These are phyloP conservation scores for Patella caerulea DNA, from an alignment of 2,888 invertebrate species.

Conservation along the genomic window DNA sequence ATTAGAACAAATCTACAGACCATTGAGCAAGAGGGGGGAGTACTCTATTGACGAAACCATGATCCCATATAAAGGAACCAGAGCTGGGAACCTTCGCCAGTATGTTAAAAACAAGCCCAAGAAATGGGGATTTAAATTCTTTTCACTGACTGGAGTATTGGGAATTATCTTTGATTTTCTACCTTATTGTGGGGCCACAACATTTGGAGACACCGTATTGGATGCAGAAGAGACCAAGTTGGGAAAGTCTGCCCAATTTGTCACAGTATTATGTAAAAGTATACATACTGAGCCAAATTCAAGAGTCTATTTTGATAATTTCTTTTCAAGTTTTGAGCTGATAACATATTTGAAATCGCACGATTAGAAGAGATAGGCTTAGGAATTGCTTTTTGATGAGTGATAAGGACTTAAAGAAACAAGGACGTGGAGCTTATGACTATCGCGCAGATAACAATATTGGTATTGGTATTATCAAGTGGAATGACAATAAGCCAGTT, in stretches of 20 bases:
- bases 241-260: not conserved
- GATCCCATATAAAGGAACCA: conserved; percentile 19
- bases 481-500: too few relatives aligned
- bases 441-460: too few relatives aligned
- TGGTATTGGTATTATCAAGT: too few relatives aligned
- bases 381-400: not conserved
- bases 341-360: conserved; percentile 3
- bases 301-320: conserved; percentile 16
- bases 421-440: too few relatives aligned
- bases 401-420: too few relatives aligned
- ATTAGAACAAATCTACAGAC: not conserved
- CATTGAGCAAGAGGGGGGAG: not conserved
- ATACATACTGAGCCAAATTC: conserved; percentile 11
- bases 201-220: not conserved
- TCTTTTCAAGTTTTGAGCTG: conserved; percentile 7
- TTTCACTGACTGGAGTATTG: conserved; percentile 11
- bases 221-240: not conserved
- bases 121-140: conserved; percentile 22
- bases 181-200: conserved; percentile 6
- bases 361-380: not conserved
- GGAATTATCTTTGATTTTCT: conserved; percentile 18
- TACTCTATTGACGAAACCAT: conserved; percentile 13
- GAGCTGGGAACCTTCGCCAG: conserved; percentile 16
- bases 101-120: conserved; percentile 22
- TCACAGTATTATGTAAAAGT: not conserved